These are phyloP conservation scores for Alligator mississippiensis DNA, from an alignment of 2,113 vertebrate species.

Conservation along the genomic window DNA sequence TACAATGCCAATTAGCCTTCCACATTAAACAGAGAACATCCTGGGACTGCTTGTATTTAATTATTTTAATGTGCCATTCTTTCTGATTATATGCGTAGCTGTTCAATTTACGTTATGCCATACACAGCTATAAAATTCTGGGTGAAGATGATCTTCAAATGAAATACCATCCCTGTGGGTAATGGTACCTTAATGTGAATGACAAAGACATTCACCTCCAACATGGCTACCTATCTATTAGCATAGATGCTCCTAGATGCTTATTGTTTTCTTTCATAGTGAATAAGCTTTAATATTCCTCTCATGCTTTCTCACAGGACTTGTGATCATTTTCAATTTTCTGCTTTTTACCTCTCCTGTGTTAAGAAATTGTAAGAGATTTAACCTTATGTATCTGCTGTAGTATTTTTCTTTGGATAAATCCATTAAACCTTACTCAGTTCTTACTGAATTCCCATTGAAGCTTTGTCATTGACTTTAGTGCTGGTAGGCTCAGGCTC, in stretches of 20 bases:
- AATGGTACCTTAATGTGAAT: not conserved
- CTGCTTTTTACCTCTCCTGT: not conserved
- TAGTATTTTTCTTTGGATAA: not conserved
- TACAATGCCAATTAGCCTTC: conserved; percentile 57
- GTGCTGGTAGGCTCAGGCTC: not conserved
- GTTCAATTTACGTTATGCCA: conserved; percentile 67
- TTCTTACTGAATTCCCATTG: not conserved
- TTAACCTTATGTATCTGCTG: not conserved
- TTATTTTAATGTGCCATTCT: conserved; percentile 49
- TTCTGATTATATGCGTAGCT: conserved; percentile 33
- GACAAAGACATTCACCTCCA: conserved; percentile 16
- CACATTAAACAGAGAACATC: conserved; percentile 61
- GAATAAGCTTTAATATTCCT: not conserved
- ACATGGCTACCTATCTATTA: not conserved
- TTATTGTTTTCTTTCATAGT: not conserved
- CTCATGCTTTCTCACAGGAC: not conserved
- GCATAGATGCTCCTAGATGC: fast-evolving
- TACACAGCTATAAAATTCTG: conserved; percentile 25
- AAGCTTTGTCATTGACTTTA: fast-evolving
- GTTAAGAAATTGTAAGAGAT: not conserved
- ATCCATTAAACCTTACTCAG: not conserved
- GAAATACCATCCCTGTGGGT: conserved; percentile 42
- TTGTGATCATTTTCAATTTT: not conserved
- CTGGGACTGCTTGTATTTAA: conserved; percentile 62
- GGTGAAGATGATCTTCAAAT: conserved; percentile 46